These are phyloP conservation scores for Amphiprion ocellaris DNA, from an alignment of 2,113 vertebrate genomes.

Conservation along the genomic window DNA sequence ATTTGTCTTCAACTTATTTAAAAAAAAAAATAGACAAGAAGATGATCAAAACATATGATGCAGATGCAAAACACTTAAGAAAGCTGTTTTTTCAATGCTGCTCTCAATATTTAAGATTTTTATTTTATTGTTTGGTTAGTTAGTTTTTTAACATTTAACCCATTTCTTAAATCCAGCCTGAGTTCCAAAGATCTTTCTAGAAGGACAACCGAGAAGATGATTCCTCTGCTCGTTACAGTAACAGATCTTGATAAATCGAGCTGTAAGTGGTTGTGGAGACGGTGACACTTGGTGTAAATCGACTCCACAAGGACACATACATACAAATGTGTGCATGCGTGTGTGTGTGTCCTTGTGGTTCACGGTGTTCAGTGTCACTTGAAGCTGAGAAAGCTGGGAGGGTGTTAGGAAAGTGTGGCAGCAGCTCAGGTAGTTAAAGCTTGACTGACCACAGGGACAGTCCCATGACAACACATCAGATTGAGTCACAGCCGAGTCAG, in stretches of 20 bases:
- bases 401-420: constrained; percentile 49
- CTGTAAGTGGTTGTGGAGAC: constrained; percentile 44
- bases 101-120: background rate
- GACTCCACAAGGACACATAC: constrained; percentile 38
- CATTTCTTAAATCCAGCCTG: too few species aligned
- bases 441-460: constrained; percentile 5
- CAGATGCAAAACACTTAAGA: background rate
- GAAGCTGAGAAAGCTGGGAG: constrained; percentile 48
- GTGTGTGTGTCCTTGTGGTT: background rate
- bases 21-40: background rate
- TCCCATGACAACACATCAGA: constrained; percentile 53
- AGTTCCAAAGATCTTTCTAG: constrained; percentile 34
- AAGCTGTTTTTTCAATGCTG: background rate
- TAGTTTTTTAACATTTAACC: too few species aligned
- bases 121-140: too few species aligned
- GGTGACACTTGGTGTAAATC: constrained; percentile 51
- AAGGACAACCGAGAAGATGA: constrained; percentile 32
- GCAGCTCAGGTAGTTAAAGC: constrained; percentile 57
- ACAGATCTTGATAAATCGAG: constrained; percentile 13
- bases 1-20: background rate
- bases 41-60: background rate
- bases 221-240: constrained; percentile 12
- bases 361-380: constrained; percentile 44
- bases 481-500: constrained; percentile 36
- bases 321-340: background rate